Conservation (phyloP, 2,797 vertebrate species). For the Platyrinchus mystaceus region DNA sequence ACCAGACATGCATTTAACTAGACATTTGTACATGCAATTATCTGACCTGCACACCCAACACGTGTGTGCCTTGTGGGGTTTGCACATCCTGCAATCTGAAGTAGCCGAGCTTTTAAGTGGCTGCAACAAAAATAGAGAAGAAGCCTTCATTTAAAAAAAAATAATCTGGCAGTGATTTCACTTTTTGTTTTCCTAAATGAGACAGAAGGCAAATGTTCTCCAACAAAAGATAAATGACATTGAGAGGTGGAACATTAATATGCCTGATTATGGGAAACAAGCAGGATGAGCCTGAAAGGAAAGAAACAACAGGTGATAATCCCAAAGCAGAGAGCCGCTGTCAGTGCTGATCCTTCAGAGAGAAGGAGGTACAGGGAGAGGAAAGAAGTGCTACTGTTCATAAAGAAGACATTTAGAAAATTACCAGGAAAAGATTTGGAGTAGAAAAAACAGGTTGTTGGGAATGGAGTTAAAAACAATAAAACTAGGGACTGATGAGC, state of each 20-base stretch:
- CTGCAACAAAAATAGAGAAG: background rate
- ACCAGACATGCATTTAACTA: background rate
- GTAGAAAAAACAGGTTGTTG: background rate
- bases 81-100: background rate
- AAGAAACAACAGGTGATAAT: background rate
- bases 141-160: background rate
- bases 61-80: background rate
- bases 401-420: background rate
- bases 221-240: background rate
- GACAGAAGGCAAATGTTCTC: conserved; percentile 7
- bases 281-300: background rate
- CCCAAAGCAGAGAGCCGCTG: background rate
- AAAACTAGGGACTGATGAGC: background rate
- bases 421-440: background rate
- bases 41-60: background rate
- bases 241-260: background rate
- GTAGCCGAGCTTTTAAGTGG: background rate
- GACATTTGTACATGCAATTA: background rate
- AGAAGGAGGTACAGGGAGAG: background rate
- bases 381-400: background rate
- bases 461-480: background rate
- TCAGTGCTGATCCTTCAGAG: background rate
- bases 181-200: background rate
- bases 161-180: background rate
- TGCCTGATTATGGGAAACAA: background rate